A percentile compares a stretch with the other conserved stretches of the same genome.
These are phyloP conservation scores for Anthonomus grandis DNA, from an alignment of 1,140 invertebrate species.

Conservation along the genomic window DNA sequence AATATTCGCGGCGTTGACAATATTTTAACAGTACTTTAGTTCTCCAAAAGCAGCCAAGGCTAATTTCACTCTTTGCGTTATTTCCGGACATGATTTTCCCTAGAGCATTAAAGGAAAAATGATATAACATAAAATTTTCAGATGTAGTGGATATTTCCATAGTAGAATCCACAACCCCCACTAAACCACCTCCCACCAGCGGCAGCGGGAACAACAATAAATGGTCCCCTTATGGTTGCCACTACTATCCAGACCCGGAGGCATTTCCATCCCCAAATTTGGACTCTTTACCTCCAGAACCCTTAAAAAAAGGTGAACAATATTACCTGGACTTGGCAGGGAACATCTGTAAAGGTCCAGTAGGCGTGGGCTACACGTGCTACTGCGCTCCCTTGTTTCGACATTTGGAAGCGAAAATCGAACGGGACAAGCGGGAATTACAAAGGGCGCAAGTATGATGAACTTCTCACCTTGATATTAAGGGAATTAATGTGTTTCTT, in stretches of 20 bases:
- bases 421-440: constrained; percentile 79
- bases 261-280: constrained; percentile 81
- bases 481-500: too few relatives aligned
- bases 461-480: too few relatives aligned
- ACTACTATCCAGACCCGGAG: constrained; percentile 79
- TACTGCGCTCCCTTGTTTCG: constrained; percentile 78
- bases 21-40: too few relatives aligned
- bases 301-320: constrained; percentile 83
- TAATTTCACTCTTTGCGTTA: too few relatives aligned
- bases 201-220: constrained; percentile 41
- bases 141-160: constrained; percentile 20
- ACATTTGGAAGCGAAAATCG: constrained; percentile 81
- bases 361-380: constrained; percentile 79
- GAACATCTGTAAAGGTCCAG: constrained; percentile 91
- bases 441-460: constrained; percentile 80
- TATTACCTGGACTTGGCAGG: constrained; percentile 95
- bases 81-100: too few relatives aligned
- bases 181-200: neutral
- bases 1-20: too few relatives aligned
- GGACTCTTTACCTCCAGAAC: constrained; percentile 80
- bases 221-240: constrained; percentile 88
- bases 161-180: constrained; percentile 4
- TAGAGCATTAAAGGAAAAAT: too few relatives aligned
- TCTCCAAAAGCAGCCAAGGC: too few relatives aligned
- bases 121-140: too few relatives aligned